Evolutionary conservation across 1,140 invertebrate genomes (phyloP).

Genomic region (Drosophila kepulauana): DNA sequence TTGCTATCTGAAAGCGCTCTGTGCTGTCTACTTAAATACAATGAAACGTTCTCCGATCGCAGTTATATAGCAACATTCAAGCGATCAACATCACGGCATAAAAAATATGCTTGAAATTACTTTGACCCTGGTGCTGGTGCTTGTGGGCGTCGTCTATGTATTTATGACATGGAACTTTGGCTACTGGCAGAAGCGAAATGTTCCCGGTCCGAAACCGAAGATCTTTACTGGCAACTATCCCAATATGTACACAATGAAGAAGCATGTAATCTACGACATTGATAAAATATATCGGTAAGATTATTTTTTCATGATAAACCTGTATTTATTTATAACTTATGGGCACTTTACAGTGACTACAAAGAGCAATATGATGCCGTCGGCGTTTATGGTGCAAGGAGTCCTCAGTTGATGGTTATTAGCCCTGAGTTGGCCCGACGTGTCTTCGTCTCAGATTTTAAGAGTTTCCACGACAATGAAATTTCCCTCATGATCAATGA

Average conservation of each 20-base stretch:
- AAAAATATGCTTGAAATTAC: constrained; percentile 54
- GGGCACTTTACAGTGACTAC: constrained; percentile 43
- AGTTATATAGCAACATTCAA: constrained; percentile 6
- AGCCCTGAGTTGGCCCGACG: constrained; percentile 85
- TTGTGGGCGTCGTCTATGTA: constrained; percentile 60
- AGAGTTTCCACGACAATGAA: constrained; percentile 84
- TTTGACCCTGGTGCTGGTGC: constrained; percentile 40
- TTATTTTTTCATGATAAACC: neutral
- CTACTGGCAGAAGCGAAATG: constrained; percentile 77
- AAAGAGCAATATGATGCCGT: constrained; percentile 70
- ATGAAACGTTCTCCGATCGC: neutral
- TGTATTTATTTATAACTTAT: neutral
- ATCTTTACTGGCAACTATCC: constrained; percentile 74
- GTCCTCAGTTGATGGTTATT: constrained; percentile 84
- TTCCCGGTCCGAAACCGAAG: constrained; percentile 71
- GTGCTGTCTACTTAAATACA: neutral
- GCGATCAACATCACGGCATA: neutral
- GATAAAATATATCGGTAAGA: constrained; percentile 67
- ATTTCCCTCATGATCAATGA: constrained; percentile 65
- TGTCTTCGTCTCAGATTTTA: constrained; percentile 86
- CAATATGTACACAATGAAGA: constrained; percentile 57
- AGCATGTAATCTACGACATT: constrained; percentile 59
- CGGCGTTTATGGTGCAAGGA: constrained; percentile 63
- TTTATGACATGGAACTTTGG: constrained; percentile 78
- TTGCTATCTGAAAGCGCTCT: constrained; percentile 9